Evolutionary conservation across 2,888 invertebrate genomes (phyloP).

Genomic region (Drosophila greeni): DNA sequence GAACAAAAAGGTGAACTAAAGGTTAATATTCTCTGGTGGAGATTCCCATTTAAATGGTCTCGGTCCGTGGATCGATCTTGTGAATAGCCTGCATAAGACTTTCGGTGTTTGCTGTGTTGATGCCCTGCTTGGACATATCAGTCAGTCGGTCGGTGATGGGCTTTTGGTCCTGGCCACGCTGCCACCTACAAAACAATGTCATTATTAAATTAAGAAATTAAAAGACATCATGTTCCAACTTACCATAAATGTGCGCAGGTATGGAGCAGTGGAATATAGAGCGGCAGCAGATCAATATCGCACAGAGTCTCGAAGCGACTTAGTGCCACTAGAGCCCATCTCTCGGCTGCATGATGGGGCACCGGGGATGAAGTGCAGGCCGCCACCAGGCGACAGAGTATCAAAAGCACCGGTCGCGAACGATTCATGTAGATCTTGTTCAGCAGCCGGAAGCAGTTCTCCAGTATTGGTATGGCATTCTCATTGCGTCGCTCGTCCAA

Average conservation of each 20-base stretch:
- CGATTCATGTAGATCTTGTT: constrained; percentile 83
- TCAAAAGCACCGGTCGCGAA: constrained; percentile 83
- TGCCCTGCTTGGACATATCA: constrained; percentile 83
- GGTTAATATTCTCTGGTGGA: constrained; percentile 7
- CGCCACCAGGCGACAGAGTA: constrained; percentile 85
- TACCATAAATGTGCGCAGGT: constrained; percentile 84
- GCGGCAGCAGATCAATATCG: constrained; percentile 84
- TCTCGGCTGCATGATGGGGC: constrained; percentile 82
- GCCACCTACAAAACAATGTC: constrained; percentile 79
- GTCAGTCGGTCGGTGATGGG: constrained; percentile 82
- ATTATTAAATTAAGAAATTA: neutral
- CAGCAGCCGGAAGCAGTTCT: constrained; percentile 84
- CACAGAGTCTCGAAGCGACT: constrained; percentile 85
- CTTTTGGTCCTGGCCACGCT: constrained; percentile 82
- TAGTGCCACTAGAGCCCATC: constrained; percentile 85
- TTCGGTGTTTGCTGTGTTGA: constrained; percentile 82
- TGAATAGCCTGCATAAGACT: constrained; percentile 84
- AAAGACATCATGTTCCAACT: constrained; percentile 28
- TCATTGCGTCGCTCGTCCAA: constrained; percentile 82
- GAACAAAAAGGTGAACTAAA: constrained; percentile 10
- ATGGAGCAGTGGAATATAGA: constrained; percentile 85
- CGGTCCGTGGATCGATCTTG: constrained; percentile 80
- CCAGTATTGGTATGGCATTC: constrained; percentile 82
- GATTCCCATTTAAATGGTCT: constrained; percentile 75
- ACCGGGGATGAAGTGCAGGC: constrained; percentile 79